Base-by-base conservation (phyloP, 2,797 vertebrate species). In the Fratercula arctica region DNA sequence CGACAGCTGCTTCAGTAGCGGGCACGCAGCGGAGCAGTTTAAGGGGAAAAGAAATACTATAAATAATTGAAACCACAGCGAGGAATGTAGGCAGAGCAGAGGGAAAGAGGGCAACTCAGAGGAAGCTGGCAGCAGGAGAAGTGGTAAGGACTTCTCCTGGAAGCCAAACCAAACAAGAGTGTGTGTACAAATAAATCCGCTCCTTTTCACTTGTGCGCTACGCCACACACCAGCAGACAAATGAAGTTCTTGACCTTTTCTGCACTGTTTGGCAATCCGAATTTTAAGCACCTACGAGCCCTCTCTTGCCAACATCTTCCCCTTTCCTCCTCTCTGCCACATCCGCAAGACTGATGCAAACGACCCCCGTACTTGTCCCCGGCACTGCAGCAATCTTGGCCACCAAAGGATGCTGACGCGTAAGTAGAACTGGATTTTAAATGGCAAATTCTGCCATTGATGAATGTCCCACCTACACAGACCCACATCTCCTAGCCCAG, bases 41-140 rank as follows among this genome's bases (percentile, higher is more conserved):
- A 79, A 85, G 87, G 50, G 87, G 77, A 89, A 78, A 79, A 86
- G 89, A 94, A 96, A 93, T 79, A 68, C 67, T 70, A 86, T 91
- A 88, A 91, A 94, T 89, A 97, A 93, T 92, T 86, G 89, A 93
- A 94, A 95, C 60, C 85, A 80, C 81, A 92, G 95, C 54, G 59
- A 72, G 84, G 61, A 87, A 73, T 10, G 39, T 31, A 86, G 95
- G 92, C 92, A 96, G 86, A 95, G 64, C 33, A 81, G 76, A 76
- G 66, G 73, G 69, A 91, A 87, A 87, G 68, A 87, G 57, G 78
- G 79, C 57, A 83, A 25, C 39, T 50, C 73, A 33, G 56, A 83
- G 88, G 93, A 87, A 91, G 90, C 45, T 75, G 73, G 86, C 85
- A 89, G 87, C 46, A 57, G 88, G 43, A 93, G 76, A 61, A 63